Evolutionary conservation across 2,113 vertebrate species (phyloP).

Genomic region (Agapornis roseicollis): DNA sequence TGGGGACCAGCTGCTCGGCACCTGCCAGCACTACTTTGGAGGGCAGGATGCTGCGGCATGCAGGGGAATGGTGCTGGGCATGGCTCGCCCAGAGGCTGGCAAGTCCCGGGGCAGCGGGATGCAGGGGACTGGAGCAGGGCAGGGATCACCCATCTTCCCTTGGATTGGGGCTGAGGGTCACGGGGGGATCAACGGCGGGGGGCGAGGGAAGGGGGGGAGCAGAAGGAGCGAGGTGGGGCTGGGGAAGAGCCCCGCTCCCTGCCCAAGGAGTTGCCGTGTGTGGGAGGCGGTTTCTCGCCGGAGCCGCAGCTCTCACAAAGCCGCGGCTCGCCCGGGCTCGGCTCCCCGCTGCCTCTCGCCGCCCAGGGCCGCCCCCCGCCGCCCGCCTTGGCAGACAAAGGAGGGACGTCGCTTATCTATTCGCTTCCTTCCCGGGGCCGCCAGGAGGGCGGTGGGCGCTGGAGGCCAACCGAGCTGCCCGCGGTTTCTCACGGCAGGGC

Average conservation of each 20-base stretch:
- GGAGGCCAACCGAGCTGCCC: background rate
- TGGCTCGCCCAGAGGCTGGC: no score
- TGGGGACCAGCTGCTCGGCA: background rate
- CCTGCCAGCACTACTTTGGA: background rate
- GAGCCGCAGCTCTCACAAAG: constrained; percentile 36
- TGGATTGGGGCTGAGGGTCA: background rate
- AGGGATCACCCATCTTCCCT: background rate
- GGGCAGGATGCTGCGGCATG: background rate
- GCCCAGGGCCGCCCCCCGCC: constrained; percentile 1
- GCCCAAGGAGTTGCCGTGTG: background rate
- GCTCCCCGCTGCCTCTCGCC: background rate
- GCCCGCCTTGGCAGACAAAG: constrained; percentile 47
- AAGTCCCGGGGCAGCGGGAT: background rate
- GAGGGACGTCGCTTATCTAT: background rate
- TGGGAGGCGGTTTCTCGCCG: background rate
- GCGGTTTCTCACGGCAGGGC: background rate
- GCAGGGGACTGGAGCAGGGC: background rate
- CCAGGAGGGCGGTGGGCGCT: background rate
- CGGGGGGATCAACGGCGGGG: background rate
- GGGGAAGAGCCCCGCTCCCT: background rate
- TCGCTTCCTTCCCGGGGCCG: background rate
- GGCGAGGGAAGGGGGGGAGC: background rate
- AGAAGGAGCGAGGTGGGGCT: background rate
- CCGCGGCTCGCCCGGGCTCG: background rate
- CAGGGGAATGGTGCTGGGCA: background rate